Evolutionary conservation across 2,888 invertebrate genomes (phyloP), one percentile per base, ranked within the genome.

Genomic region (Tupiocoris notatus): DNA sequence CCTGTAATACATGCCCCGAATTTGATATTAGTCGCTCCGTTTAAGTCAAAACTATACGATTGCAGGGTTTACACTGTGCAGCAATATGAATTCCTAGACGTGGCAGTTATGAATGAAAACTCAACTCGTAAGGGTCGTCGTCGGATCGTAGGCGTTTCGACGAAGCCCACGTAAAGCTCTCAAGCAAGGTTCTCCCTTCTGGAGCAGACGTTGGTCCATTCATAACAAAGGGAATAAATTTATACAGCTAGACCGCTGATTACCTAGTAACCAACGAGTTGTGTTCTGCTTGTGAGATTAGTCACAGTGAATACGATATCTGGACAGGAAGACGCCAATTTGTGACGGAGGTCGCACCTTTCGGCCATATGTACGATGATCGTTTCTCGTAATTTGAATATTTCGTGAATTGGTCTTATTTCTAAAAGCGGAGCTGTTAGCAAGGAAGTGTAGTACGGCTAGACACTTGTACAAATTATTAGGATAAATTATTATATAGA

Each of bases 171-270:
- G 58, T 59, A 12, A 39, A 67, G 67, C n/a, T 17, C 67, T 17
- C 67, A 3, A 12, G 21, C 67, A 18, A 67, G 57, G 67, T 20
- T 56, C 59, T 16, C 70, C 24, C 59, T 24, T 59, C 39, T 12
- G 12, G 39, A 59, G 9, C 39, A 39, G 22, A 63, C 63, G 63
- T 23, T 21, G 23, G n/a, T 24, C 70, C 70, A 70, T 70, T 70
- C 70, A 70, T 70, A 59, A 70, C 70, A 70, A 70, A 70, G 59
- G 70, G 70, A 70, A 70, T 70, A 70, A 70, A 70, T 70, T 70
- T 70, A 70, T 70, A 70, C 70, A 7, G 70, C 59, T 23, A 70
- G 70, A 39, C 22, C 70, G 70, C 70, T 58, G 70, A 70, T 70
- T 70, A 70, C 70, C 70, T 58, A 70, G 70, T 70, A 58, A 70